Percentiles rank a stretch among this genome's conserved stretches.
Evolutionary conservation across 2,113 vertebrate species (phyloP).

Genomic region (Condylura cristata): DNA sequence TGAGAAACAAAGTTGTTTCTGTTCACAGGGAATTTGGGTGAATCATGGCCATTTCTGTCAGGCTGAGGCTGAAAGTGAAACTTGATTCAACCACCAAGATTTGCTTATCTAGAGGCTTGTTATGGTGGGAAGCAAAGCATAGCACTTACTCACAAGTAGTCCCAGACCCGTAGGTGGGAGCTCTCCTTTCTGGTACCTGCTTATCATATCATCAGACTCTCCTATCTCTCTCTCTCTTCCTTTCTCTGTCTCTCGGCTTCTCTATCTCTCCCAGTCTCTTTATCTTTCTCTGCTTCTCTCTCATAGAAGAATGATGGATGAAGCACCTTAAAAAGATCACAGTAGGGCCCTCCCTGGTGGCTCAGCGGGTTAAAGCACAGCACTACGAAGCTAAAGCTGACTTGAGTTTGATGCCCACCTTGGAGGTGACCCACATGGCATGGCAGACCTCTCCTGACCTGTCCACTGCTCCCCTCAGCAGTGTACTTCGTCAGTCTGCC

Average conservation of each 20-base stretch:
- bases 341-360: too few species aligned
- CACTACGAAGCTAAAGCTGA: too few species aligned
- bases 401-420: too few species aligned
- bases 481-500: too few species aligned
- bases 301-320: not conserved
- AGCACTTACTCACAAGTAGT: conserved; percentile 43
- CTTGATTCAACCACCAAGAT: conserved; percentile 44
- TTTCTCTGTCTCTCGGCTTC: not conserved
- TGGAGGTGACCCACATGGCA: too few species aligned
- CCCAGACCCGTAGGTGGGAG: conserved; percentile 46
- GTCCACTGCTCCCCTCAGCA: too few species aligned
- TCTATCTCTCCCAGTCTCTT: too few species aligned
- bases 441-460: too few species aligned
- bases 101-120: conserved; percentile 33
- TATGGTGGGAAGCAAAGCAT: conserved; percentile 43
- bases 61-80: conserved; percentile 80
- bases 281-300: too few species aligned
- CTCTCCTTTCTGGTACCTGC: conserved; percentile 38
- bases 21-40: conserved; percentile 72
- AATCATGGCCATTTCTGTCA: conserved; percentile 61
- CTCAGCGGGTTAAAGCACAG: too few species aligned
- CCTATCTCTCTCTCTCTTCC: too few species aligned
- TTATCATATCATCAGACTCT: not conserved
- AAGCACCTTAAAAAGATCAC: not conserved
- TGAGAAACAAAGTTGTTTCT: conserved; percentile 70